These are phyloP conservation scores for Gasteruption jaculator DNA, from an alignment of 2,888 invertebrate genomes.

Conservation along the genomic window DNA sequence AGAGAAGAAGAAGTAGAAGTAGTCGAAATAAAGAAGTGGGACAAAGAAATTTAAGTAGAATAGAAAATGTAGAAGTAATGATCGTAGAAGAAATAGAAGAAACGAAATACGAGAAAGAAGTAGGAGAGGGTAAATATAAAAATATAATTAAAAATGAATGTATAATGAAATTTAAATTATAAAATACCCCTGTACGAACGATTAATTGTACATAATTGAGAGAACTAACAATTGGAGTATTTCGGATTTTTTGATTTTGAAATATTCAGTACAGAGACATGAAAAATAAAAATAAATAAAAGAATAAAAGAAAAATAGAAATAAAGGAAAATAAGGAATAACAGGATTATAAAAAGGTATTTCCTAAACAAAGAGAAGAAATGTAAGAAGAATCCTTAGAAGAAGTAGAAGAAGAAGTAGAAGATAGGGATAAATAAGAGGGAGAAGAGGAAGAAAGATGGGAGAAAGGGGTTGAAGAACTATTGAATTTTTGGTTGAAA, in stretches of 20 bases:
- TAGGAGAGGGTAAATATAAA: neutral
- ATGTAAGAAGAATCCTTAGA: slow-evolving; percentile 3
- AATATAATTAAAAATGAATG: slow-evolving; percentile 24
- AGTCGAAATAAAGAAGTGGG: too few relatives aligned
- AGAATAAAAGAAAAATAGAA: slow-evolving; percentile 12
- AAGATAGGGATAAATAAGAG: slow-evolving; percentile 27
- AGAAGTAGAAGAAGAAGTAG: slow-evolving; percentile 28
- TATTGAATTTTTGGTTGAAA: too few relatives aligned
- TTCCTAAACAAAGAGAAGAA: too few relatives aligned
- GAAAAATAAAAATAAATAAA: slow-evolving; percentile 8
- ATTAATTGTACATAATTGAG: too few relatives aligned
- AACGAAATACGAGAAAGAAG: slow-evolving; percentile 3
- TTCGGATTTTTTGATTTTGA: too few relatives aligned
- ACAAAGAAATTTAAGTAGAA: too few relatives aligned
- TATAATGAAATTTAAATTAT: slow-evolving; percentile 33
- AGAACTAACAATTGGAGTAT: too few relatives aligned
- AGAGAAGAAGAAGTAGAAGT: too few relatives aligned
- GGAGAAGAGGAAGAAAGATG: slow-evolving; percentile 27
- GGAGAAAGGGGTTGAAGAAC: slow-evolving; percentile 14
- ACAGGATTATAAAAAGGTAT: neutral
- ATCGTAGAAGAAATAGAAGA: slow-evolving; percentile 2
- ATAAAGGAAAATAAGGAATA: slow-evolving; percentile 14
- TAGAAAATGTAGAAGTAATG: too few relatives aligned
- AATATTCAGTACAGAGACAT: too few relatives aligned
- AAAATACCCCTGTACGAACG: too few relatives aligned